phyloP scores from a whole-genome alignment of 2,888 invertebrate genomes.

The Lasioglossum vierecki region DNA sequence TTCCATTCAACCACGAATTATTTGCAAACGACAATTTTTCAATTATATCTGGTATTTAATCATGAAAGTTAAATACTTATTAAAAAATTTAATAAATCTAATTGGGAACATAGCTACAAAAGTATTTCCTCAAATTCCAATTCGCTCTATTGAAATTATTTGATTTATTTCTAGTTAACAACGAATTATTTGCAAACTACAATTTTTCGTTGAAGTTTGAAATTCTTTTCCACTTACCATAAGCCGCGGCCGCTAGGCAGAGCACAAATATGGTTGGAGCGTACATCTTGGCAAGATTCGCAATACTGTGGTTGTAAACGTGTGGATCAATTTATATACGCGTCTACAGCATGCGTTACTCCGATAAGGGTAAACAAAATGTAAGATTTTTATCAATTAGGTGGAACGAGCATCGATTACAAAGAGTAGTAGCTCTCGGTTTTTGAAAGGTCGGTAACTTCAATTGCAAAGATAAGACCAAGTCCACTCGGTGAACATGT shows the following conservation, averaged over 20 bases:
- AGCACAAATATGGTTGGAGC: slow-evolving; percentile 9
- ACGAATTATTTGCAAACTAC: not conserved
- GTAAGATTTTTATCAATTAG: slow-evolving; percentile 26
- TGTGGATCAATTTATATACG: slow-evolving; percentile 46
- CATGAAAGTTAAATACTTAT: not conserved
- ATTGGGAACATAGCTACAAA: not conserved
- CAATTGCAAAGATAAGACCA: slow-evolving; percentile 10
- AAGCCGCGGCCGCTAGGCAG: slow-evolving; percentile 26
- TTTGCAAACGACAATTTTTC: not conserved
- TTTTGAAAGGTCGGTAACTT: slow-evolving; percentile 16
- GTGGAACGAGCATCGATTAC: not conserved
- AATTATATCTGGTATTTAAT: not conserved
- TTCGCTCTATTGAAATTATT: not conserved
- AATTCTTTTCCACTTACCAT: slow-evolving; percentile 25
- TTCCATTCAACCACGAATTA: not conserved
- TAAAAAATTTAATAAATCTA: not conserved
- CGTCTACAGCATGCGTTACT: not conserved
- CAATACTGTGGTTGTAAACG: not conserved
- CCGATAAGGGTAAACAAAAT: slow-evolving; percentile 40
- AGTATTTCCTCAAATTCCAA: not conserved
- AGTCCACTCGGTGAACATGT: not conserved
- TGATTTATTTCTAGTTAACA: not conserved
- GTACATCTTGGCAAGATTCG: slow-evolving; percentile 25
- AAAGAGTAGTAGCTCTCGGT: not conserved
- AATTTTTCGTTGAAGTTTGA: not conserved